Evolutionary conservation across 2,113 vertebrate genomes (phyloP), one percentile per base, ranked within the genome.

Genomic region (Hippoglossus stenolepis): DNA sequence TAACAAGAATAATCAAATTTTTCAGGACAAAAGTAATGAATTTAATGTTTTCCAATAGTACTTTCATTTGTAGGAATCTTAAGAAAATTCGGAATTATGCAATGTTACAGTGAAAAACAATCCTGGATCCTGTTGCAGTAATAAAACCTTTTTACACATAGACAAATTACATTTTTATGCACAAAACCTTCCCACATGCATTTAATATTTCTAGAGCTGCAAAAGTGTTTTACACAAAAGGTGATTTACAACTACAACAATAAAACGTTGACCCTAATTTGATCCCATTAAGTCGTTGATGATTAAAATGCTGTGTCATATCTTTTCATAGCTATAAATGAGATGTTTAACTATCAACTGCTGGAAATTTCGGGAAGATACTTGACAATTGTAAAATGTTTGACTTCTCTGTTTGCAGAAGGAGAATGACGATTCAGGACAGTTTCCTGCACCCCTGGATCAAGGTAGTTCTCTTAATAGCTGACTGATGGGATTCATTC

Each of bases 401-500:
- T 13, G 11, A n/a, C 14, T 69, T 72, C 68, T 64, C 14, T 70
- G 2, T 62, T 81, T 53, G 3, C 93, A 99, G 98, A 94, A 98
- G 96, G 85, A 96, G 98, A 94, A 98, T 99, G 97, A 97, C 96
- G 38, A 97, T 99, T 86, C 94, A 97, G 91, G 97, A 99, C 76
- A 98, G 96, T 90, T 94, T 99, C 26, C 96, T 95, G 77, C 98
- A 99, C 70, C 96, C 98, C 71, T 99, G 98, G 98, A 99, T 99
- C 88, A 99, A 99, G 97, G 98, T 98, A 66, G 77, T 94, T 23
- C 13, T 65, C 14, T 2, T 20, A 15, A 0, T 5, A 57, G 8
- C 54, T 26, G 23, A 58, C 18, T 57, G 11, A 23, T 54, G 20
- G 18, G 1, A 11, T 21, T 54, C 3, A 20, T 51, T 51, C 17